A percentile compares a stretch with the other conserved stretches of the same genome.
phyloP scores from a whole-genome alignment of 2,113 vertebrate species.

The Puffinus mauretanicus region DNA sequence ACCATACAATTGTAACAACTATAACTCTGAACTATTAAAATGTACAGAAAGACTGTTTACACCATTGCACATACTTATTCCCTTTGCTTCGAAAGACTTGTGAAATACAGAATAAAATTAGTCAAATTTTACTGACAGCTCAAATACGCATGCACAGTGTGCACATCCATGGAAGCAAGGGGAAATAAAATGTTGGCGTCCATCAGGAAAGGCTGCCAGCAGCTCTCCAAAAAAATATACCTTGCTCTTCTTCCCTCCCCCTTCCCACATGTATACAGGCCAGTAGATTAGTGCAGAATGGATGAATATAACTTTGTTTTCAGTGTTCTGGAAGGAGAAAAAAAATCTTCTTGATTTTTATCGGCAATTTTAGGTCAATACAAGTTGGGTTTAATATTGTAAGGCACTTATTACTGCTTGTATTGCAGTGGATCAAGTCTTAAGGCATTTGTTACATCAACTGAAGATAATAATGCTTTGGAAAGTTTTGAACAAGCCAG shows the following conservation, averaged over 20 bases:
- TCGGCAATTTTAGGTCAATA: conserved; percentile 45
- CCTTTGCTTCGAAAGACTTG: conserved; percentile 70
- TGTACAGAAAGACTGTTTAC: conserved; percentile 75
- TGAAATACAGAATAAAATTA: conserved; percentile 55
- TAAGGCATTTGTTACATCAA: conserved; percentile 74
- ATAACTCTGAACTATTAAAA: conserved; percentile 70
- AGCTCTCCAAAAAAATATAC: conserved; percentile 78
- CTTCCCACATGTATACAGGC: conserved; percentile 27
- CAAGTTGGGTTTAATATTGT: conserved; percentile 29
- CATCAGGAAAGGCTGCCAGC: conserved; percentile 88
- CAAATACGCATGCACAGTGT: neutral
- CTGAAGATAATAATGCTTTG: conserved; percentile 68
- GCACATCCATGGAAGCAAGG: conserved; percentile 16
- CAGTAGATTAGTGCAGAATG: conserved; percentile 66
- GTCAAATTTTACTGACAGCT: conserved; percentile 31
- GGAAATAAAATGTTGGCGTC: conserved; percentile 52
- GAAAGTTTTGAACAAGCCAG: conserved; percentile 49
- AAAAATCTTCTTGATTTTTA: neutral
- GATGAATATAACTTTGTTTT: neutral
- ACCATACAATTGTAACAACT: conserved; percentile 43
- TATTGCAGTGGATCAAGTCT: conserved; percentile 36
- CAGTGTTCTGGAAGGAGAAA: neutral
- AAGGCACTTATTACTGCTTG: conserved; percentile 79
- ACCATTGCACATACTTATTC: conserved; percentile 78
- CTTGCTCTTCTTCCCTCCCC: conserved; percentile 40